Evolutionary conservation across 1,140 invertebrate species (phyloP), one percentile per base, ranked within the genome.

Genomic region (Ruditapes philippinarum): DNA sequence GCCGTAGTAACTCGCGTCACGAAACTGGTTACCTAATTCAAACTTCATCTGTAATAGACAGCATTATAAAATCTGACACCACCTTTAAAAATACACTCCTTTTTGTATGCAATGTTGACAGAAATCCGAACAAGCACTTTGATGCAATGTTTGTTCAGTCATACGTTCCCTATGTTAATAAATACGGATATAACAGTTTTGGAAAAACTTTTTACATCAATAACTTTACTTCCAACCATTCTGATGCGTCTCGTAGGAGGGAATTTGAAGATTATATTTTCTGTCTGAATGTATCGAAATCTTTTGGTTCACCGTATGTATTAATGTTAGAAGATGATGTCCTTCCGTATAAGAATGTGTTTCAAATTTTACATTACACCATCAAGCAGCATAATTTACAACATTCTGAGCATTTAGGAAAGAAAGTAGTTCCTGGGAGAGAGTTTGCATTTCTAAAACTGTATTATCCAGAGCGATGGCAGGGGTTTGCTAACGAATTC

Each of bases 271-370:
- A 92, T 45, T 92, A 91, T 83, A 78, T 79, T 28, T 92, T 88
- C 65, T 92, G 92, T 49, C 36, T 92, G 60, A 86, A 90, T 38
- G 91, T 80, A 5, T 87, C 90, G 0, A 49, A 81, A 31, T 25
- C 31, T 0, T 79, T 85, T 65, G 28, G 74, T 25, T 73, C 91
- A 4, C 51, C 68, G 42, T 92, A 85, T 80, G 73, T 89, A 49
- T 42, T 92, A 19, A 60, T 92, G 62, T n/a, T 91, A 4, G 91
- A 92, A 84, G 92, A 92, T 74, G 92, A 92, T 84, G 92, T 88
- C 36, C 31, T 92, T 19, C 84, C 85, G 7, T 83, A 86, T 36
- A 31, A 76, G 9, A 84, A 92, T 62, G 33, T 91, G 28, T 70
- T 90, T 25, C 1, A 49, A 17, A 87, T 91, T 54, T 60, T 92